phyloP scores from a whole-genome alignment of 2,797 vertebrate species.

The Corythornis leucogaster region DNA sequence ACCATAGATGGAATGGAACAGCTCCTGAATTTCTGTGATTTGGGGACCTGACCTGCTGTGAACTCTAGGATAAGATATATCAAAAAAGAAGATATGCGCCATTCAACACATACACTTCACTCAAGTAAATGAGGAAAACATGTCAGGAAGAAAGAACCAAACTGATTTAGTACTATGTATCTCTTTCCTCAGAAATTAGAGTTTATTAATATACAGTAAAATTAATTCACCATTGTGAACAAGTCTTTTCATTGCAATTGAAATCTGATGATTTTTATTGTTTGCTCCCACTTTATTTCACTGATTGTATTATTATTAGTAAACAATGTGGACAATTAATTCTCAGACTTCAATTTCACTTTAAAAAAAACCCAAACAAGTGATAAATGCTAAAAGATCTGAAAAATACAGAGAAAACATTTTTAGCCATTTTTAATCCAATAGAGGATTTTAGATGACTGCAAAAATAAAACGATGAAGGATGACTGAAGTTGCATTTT shows the following conservation, averaged over 20 bases:
- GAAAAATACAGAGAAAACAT: not conserved
- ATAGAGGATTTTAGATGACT: not conserved
- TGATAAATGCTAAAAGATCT: not conserved
- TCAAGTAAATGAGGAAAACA: not conserved
- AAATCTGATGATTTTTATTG: not conserved
- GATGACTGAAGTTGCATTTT: conserved; percentile 34
- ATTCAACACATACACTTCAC: not conserved
- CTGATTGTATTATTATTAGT: not conserved
- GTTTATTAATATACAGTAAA: not conserved
- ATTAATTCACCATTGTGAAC: not conserved
- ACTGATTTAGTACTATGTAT: not conserved
- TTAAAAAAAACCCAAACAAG: not conserved
- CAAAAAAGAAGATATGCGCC: not conserved
- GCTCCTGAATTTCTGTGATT: not conserved
- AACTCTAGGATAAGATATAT: not conserved
- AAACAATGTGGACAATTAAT: not conserved
- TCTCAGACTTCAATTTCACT: not conserved
- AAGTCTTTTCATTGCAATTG: not conserved
- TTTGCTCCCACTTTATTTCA: not conserved
- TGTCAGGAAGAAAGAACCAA: not conserved
- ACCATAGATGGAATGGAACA: not conserved
- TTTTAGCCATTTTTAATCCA: conserved; percentile 35
- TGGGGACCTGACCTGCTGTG: not conserved
- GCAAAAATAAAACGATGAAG: not conserved
- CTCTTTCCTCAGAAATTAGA: not conserved